Evolutionary conservation across 1,140 invertebrate genomes (phyloP).

Genomic region (Ganaspis sp.): DNA sequence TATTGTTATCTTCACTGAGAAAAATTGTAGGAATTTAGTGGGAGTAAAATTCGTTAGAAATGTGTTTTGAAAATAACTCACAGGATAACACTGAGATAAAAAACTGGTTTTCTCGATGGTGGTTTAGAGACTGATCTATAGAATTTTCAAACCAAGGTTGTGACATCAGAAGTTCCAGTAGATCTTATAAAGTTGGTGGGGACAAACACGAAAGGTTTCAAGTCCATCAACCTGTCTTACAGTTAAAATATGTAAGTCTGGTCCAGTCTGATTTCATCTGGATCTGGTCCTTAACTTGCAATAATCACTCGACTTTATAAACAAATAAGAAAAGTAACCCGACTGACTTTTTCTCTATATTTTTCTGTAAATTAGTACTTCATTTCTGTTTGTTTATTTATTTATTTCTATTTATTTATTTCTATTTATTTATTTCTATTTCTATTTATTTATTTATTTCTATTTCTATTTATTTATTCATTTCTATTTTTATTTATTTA

Average conservation of each 20-base stretch:
- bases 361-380: too few relatives aligned
- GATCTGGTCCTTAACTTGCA: neutral
- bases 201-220: neutral
- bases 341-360: too few relatives aligned
- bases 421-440: too few relatives aligned
- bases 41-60: neutral
- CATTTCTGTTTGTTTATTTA: too few relatives aligned
- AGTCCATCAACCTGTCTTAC: constrained; percentile 25
- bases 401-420: too few relatives aligned
- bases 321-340: neutral
- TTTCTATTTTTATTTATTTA: too few relatives aligned
- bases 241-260: neutral
- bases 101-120: neutral
- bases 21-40: neutral
- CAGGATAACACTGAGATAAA: neutral
- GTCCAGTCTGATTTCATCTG: neutral
- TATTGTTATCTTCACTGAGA: too few relatives aligned
- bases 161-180: constrained; percentile 8
- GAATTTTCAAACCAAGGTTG: neutral
- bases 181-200: neutral
- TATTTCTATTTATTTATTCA: too few relatives aligned
- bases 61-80: neutral
- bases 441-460: too few relatives aligned
- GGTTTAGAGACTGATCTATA: neutral
- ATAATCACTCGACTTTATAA: neutral